A percentile compares a stretch with the other conserved stretches of the same genome.
These are phyloP conservation scores for Pristionchus exspectatus DNA, from an alignment of 2,888 invertebrate species.

Conservation along the genomic window DNA sequence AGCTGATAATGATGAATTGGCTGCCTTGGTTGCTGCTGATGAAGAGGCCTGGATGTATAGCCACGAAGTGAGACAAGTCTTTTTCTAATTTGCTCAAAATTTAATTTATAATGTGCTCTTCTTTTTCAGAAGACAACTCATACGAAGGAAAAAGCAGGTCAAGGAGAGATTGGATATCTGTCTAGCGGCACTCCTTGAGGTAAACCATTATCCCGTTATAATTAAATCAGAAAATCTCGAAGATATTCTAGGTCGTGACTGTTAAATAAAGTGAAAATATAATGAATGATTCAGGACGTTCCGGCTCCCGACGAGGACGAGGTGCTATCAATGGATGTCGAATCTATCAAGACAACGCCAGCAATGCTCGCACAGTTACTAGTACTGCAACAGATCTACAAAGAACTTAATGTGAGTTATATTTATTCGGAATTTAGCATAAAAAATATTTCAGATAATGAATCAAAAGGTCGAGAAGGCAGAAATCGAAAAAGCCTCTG, in stretches of 20 bases:
- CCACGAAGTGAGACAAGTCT: conserved; percentile 44
- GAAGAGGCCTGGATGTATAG: conserved; percentile 66
- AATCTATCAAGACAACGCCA: background rate
- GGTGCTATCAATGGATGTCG: background rate
- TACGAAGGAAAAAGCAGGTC: conserved; percentile 36
- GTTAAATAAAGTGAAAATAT: background rate
- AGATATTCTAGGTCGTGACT: too few species aligned
- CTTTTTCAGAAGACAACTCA: background rate
- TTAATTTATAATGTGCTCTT: background rate
- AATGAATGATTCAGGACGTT: background rate
- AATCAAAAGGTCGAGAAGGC: conserved; percentile 62
- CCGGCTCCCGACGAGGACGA: conserved; percentile 46
- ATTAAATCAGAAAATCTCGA: too few species aligned
- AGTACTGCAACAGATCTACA: conserved; percentile 67
- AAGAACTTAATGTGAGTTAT: conserved; percentile 62
- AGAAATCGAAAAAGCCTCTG: conserved; percentile 62
- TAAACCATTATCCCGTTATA: background rate
- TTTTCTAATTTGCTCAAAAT: background rate
- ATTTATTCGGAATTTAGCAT: background rate
- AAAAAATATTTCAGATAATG: conserved; percentile 59
- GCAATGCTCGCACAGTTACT: conserved; percentile 64
- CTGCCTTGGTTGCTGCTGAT: conserved; percentile 69
- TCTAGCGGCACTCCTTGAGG: conserved; percentile 50
- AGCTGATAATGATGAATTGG: conserved; percentile 67
- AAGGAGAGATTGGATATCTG: conserved; percentile 53